Evolutionary conservation across 2,797 vertebrate species (phyloP).

Genomic region (Esox masquinongy): DNA sequence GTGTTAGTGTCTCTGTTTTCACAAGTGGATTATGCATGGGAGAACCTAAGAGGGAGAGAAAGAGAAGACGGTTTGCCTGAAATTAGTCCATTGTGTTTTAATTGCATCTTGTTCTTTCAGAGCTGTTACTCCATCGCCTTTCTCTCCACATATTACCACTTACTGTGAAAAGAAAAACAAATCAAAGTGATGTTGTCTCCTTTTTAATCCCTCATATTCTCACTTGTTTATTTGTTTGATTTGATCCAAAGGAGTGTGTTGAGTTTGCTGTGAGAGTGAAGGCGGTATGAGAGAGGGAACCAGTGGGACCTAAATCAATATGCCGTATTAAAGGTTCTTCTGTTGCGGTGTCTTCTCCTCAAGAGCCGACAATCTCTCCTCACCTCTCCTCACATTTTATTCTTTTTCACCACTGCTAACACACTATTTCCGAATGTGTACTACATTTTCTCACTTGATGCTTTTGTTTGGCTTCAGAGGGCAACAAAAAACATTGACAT

Average conservation of each 20-base stretch:
- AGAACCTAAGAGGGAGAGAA: slow-evolving; percentile 41
- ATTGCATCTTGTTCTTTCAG: slow-evolving; percentile 51
- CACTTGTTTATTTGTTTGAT: slow-evolving; percentile 5
- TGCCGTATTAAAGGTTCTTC: neutral
- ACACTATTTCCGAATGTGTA: too few species aligned
- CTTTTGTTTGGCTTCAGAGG: too few species aligned
- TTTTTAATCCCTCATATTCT: slow-evolving; percentile 35
- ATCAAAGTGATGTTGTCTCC: neutral
- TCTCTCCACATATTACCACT: slow-evolving; percentile 28
- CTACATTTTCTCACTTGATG: too few species aligned
- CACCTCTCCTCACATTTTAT: neutral
- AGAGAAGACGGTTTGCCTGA: slow-evolving; percentile 39
- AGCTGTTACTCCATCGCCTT: neutral
- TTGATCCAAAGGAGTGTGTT: neutral
- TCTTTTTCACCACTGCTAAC: too few species aligned
- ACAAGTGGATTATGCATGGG: slow-evolving; percentile 25
- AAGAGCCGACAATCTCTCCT: neutral
- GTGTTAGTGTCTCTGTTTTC: slow-evolving; percentile 39
- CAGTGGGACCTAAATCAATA: neutral
- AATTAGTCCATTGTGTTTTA: slow-evolving; percentile 59
- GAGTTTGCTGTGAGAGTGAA: neutral
- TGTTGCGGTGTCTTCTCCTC: neutral
- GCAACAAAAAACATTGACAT: too few species aligned
- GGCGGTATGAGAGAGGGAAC: neutral
- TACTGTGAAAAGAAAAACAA: slow-evolving; percentile 26